Evolutionary conservation across 2,888 invertebrate species (phyloP).

Genomic region (Tipula helvola): DNA sequence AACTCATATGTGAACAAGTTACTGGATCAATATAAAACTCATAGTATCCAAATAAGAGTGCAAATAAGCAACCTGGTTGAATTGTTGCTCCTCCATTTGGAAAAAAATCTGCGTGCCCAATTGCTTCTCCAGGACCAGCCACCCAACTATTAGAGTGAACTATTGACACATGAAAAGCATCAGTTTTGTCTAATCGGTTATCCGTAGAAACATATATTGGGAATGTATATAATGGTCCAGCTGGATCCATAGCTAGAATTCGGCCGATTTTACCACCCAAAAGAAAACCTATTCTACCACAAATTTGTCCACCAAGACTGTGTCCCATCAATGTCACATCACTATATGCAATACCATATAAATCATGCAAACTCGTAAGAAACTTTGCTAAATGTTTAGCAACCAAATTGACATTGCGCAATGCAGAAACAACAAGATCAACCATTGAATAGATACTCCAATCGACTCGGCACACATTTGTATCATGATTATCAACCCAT

Average conservation of each 20-base stretch:
- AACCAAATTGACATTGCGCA: too few relatives aligned
- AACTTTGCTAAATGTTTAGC: too few relatives aligned
- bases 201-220: slow-evolving; percentile 27
- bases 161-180: slow-evolving; percentile 32
- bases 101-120: background rate
- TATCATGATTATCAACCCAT: too few relatives aligned
- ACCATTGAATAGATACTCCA: too few relatives aligned
- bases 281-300: slow-evolving; percentile 29
- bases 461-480: too few relatives aligned
- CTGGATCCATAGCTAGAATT: slow-evolving; percentile 34
- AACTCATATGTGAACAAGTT: too few relatives aligned
- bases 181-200: slow-evolving; percentile 27
- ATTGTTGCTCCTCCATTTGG: background rate
- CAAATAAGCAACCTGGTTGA: background rate
- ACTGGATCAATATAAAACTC: too few relatives aligned
- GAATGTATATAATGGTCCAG: slow-evolving; percentile 31
- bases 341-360: too few relatives aligned
- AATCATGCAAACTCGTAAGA: too few relatives aligned
- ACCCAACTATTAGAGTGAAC: slow-evolving; percentile 26
- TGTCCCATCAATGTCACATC: slow-evolving; percentile 32
- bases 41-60: background rate
- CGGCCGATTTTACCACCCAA: slow-evolving; percentile 28
- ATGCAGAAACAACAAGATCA: too few relatives aligned
- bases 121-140: background rate
- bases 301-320: slow-evolving; percentile 33